Evolutionary conservation across 2,888 invertebrate genomes (phyloP).

Genomic region (Salticus scenicus): DNA sequence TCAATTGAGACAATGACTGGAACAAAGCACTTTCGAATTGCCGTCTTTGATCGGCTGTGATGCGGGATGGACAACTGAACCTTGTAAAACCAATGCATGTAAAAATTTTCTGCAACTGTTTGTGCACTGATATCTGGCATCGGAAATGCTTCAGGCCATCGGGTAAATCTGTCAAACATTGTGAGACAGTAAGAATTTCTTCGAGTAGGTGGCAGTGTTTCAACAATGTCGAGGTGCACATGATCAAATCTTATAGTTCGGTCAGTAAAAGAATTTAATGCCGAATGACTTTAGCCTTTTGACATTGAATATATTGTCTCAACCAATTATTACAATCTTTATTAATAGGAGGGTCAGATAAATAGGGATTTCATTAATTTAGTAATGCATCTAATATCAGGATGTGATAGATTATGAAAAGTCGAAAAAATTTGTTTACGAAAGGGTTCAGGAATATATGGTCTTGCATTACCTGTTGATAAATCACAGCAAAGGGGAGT

Average conservation of each 20-base stretch:
- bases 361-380: not conserved
- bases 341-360: not conserved
- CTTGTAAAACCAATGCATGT: too few species aligned
- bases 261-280: not conserved
- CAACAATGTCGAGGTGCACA: constrained; percentile 66
- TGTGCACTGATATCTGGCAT: not conserved
- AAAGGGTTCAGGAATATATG: constrained; percentile 26
- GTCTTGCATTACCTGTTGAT: constrained; percentile 11
- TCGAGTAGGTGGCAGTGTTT: constrained; percentile 31
- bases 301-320: not conserved
- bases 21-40: too few species aligned
- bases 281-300: not conserved
- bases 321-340: not conserved
- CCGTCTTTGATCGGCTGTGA: too few species aligned
- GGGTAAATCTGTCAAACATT: constrained; percentile 44
- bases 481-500: constrained; percentile 29
- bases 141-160: not conserved
- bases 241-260: constrained; percentile 17
- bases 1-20: too few species aligned
- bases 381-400: not conserved
- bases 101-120: not conserved
- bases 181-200: constrained; percentile 28
- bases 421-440: not conserved
- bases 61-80: too few species aligned
- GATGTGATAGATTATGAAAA: constrained; percentile 18